Evolutionary conservation across 2,113 vertebrate genomes (phyloP).

Genomic region (Origma solitaria): DNA sequence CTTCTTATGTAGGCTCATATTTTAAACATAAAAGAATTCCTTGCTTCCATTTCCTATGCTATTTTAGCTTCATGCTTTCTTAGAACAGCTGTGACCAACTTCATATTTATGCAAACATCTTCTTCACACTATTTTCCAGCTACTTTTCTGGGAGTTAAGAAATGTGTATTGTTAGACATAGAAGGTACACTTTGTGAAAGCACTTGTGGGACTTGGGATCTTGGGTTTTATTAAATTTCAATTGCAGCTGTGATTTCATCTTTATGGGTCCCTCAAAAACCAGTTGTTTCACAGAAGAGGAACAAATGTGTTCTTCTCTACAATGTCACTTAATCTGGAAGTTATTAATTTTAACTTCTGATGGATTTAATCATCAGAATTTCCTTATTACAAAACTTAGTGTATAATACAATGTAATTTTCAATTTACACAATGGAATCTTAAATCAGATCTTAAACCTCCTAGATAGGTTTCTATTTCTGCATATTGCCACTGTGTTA

Average conservation of each 20-base stretch:
- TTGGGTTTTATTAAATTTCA: neutral
- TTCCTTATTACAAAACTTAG: neutral
- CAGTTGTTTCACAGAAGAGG: neutral
- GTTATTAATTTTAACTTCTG: neutral
- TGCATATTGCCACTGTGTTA: neutral
- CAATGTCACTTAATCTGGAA: neutral
- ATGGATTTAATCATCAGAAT: neutral
- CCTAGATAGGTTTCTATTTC: neutral
- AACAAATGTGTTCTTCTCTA: neutral
- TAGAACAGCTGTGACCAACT: conserved; percentile 17
- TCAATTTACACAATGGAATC: neutral
- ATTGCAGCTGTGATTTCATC: neutral
- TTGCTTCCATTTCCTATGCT: conserved; percentile 30
- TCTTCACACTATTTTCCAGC: neutral
- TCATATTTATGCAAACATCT: conserved; percentile 13
- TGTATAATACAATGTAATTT: neutral
- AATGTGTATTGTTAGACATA: neutral
- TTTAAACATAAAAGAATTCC: conserved; percentile 35
- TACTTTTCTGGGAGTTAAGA: neutral
- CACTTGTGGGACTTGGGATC: neutral
- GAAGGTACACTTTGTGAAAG: neutral
- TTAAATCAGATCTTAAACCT: neutral
- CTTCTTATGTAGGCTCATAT: conserved; percentile 15
- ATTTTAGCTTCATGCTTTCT: conserved; percentile 24
- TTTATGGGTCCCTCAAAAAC: neutral